Base-by-base conservation (phyloP, 1,140 invertebrate genomes). In the Hydropsyche tenuis region DNA sequence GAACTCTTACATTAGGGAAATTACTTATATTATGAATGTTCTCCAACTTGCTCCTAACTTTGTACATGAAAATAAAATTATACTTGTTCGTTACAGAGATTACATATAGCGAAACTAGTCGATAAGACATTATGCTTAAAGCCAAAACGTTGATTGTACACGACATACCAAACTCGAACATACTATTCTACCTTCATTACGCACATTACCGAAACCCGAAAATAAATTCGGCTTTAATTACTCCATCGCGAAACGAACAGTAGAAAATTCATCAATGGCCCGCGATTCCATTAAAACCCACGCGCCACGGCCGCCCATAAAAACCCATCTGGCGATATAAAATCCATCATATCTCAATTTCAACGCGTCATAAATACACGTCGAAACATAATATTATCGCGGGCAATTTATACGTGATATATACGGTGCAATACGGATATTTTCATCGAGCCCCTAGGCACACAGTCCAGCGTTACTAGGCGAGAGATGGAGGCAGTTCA, bases 1-100 rank as follows among this genome's bases (percentile, higher is more conserved):
- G 23, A 60, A 60, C 56, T 60, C 56, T 60, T 60, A 60, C 56
- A 60, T 60, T 60, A 60, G 56, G 56, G 56, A 60, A 25, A 60
- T 60, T 60, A 60, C 56, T 7, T 60, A 60, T 60, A 60, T 25
- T 60, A 60, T 60, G 56, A 60, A 27, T 60, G 56, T 60, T 60
- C 16, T 23, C 4, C 56, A 60, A 60, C 22, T 60, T 60, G 48
- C 56, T 9, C 14, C 3, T 60, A 60, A 60, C 18, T 60, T 60
- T 60, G 56, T 12, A 25, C 56, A 60, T 60, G 56, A 25, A 60
- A 60, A 60, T 60, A 60, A 60, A 60, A 60, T 25, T 60, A 60
- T 60, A 25, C 56, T 20, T 25, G 56, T 27, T 53, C 20, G 11
- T 16, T 23, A 4, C 30, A 37, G 30, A 37, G 30, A 37, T 37